Conservation (phyloP, 1,140 invertebrate genomes). For the Tetramorium simillimum region DNA sequence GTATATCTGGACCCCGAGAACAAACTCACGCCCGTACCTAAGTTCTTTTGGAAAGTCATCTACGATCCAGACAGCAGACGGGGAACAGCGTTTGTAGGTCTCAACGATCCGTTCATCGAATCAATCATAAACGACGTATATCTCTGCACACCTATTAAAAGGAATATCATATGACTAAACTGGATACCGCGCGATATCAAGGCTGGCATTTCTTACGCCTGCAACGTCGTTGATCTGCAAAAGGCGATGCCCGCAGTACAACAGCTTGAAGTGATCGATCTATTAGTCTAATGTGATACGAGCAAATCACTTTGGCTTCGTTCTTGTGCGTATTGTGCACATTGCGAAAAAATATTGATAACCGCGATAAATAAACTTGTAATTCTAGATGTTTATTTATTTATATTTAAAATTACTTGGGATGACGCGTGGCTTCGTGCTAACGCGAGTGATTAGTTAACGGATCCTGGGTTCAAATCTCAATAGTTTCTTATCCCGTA, state of each 20-base stretch:
- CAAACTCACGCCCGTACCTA: constrained; percentile 86
- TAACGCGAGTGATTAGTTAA: no score
- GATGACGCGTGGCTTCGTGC: no score
- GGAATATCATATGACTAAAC: constrained; percentile 85
- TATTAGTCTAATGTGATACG: constrained; percentile 60
- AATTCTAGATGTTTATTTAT: not conserved
- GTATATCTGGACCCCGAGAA: constrained; percentile 84
- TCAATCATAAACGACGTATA: constrained; percentile 81
- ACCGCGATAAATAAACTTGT: not conserved
- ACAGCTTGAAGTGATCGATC: constrained; percentile 78
- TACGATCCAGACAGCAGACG: constrained; percentile 85
- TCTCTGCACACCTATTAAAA: constrained; percentile 86
- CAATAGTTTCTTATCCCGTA: no score
- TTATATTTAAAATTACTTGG: not conserved
- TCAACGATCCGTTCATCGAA: constrained; percentile 88
- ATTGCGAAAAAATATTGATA: not conserved
- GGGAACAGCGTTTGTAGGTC: constrained; percentile 87
- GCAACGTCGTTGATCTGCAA: constrained; percentile 87
- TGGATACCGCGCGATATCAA: constrained; percentile 86
- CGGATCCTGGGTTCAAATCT: no score
- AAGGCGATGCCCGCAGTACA: constrained; percentile 85
- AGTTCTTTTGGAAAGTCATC: constrained; percentile 88
- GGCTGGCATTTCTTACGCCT: constrained; percentile 89
- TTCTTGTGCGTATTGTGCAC: not conserved
- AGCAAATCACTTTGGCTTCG: not conserved